Evolutionary conservation across 1,140 invertebrate species (phyloP), one percentile per base, ranked within the genome.

Genomic region (Drosophila subobscura): DNA sequence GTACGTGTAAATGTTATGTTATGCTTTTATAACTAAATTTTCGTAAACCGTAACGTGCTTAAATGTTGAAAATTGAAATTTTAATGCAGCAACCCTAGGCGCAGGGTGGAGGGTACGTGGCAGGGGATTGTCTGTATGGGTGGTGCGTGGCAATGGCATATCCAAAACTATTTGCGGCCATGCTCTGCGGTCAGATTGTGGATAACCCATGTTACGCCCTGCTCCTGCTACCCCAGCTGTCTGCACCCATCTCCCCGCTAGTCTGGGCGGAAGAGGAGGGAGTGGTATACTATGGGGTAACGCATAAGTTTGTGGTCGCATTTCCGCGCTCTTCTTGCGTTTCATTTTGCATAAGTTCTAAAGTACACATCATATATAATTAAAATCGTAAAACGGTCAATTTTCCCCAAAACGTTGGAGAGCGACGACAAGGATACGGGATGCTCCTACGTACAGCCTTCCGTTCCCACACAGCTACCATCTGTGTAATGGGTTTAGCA

Each of bases 301-400:
- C 66, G 67, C 71, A 88, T 79, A 88, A 88, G 71, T 83, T 83
- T 88, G 83, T 54, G 83, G 84, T 88, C 83, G 78, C 65, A 55
- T 59, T 54, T 63, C 52, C 47, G 70, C 71, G 70, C 68, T 65
- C 56, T 67, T 72, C 76, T 84, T 84, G 80, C 73, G 66, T 88
- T 89, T 84, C 84, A 79, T 76, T 88, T 85, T 83, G 75, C 86
- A 90, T 90, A 90, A 90, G 86, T 85, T 83, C 83, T 63, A 90
- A 90, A 90, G 86, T 90, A 90, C 86, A 90, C 86, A 90, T 90
- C 81, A 90, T 90, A 90, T 90, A 90, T 90, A 90, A 90, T 90
- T 90, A 86, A 90, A 86, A 86, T 90, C 88, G 79, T 78, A 90
- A 90, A 90, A 90, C 81, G 86, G 78, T 90, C 86, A 79, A 90